A percentile compares a stretch with the other conserved stretches of the same genome.
These are phyloP conservation scores for Orchestes rusci DNA, from an alignment of 2,888 invertebrate species.

Conservation along the genomic window DNA sequence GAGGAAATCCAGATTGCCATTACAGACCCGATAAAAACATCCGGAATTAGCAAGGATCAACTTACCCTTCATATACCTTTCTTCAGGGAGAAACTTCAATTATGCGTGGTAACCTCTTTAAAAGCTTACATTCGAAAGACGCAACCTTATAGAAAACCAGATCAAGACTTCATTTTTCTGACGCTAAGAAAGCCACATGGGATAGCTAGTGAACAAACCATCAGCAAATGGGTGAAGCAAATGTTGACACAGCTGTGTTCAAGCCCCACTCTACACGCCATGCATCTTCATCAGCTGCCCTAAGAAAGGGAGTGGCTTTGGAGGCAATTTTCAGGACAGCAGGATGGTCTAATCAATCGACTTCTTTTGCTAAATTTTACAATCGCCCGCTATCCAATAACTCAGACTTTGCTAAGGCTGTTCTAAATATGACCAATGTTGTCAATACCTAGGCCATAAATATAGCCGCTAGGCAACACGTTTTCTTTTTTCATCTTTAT, in stretches of 20 bases:
- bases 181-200: conserved; percentile 5
- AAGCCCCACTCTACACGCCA: conserved; percentile 18
- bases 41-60: background rate
- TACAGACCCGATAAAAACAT: background rate
- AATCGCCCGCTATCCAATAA: conserved; percentile 9
- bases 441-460: no score
- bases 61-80: conserved; percentile 1
- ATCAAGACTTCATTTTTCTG: background rate
- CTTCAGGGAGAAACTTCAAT: background rate
- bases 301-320: conserved; percentile 21
- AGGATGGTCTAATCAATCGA: conserved; percentile 26
- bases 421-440: conserved; percentile 1
- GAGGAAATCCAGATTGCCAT: background rate
- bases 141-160: background rate
- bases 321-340: conserved; percentile 25
- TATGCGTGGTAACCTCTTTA: background rate
- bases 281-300: conserved; percentile 28
- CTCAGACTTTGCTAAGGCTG: conserved; percentile 4
- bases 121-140: background rate
- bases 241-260: no score
- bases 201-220: conserved; percentile 11
- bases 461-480: no score
- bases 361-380: conserved; percentile 26
- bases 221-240: conserved; percentile 27
- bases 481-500: no score